Evolutionary conservation across 2,888 invertebrate genomes (phyloP), one percentile per base, ranked within the genome.

Genomic region (Zaprionus lineosus): DNA sequence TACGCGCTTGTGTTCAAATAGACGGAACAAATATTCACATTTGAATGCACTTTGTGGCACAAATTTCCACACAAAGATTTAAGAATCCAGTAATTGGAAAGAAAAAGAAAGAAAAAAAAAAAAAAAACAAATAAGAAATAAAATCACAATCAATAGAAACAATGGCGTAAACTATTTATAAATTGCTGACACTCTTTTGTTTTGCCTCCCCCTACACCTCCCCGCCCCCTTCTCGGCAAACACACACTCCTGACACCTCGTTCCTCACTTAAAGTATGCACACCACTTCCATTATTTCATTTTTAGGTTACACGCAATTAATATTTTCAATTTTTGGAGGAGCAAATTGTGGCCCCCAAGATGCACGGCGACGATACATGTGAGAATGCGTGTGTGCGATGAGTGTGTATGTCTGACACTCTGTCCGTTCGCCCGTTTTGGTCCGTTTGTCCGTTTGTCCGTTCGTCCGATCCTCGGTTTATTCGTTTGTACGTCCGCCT

Each of bases 121-220:
- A 3, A 39, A 37, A 7, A n/a, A 46, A 39, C 31, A 52, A 26
- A 53, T 39, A 37, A 56, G 57, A 50, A 44, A 46, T 44, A 46
- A 65, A 68, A 79, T 64, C 84, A 74, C 58, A 78, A 65, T 53
- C 74, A 77, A 71, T 82, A 60, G 78, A 82, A 82, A 77, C 70
- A 67, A 64, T 59, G 69, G 62, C 69, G 62, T 61, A 71, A 84
- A 82, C 78, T 79, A 79, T 79, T 79, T 79, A 36, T 79, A 79
- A 79, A 84, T 60, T 65, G 74, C 78, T 79, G 78, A 79, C 78
- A 79, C 78, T 79, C 82, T 76, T 83, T 83, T 78, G 84, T 83
- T 78, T 58, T 59, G 63, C 52, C 36, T 34, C 26, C 33, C 21
- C 29, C 26, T 44, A 6, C 16, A 11, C 11, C 18, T n/a, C 12